Evolutionary conservation across 2,113 vertebrate genomes (phyloP).

Genomic region (Panthera uncia): DNA sequence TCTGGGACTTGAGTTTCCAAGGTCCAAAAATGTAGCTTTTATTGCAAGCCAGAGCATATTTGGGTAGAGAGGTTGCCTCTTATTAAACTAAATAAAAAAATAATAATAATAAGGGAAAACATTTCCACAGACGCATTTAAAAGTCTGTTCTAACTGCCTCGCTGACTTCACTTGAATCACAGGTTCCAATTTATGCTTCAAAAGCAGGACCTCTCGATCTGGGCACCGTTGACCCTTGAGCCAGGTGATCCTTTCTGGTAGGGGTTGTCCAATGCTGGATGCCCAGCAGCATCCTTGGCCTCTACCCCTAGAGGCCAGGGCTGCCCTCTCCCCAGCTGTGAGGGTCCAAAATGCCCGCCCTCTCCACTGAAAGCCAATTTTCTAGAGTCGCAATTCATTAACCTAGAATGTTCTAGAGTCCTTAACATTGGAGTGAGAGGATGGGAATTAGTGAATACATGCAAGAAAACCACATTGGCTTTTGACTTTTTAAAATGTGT

Average conservation of each 20-base stretch:
- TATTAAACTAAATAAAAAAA: background rate
- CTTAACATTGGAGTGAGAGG: rapidly evolving
- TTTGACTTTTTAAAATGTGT: too few relatives aligned
- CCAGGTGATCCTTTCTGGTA: background rate
- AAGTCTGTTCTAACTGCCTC: background rate
- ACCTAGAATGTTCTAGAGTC: background rate
- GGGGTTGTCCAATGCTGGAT: rapidly evolving
- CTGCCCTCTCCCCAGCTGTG: background rate
- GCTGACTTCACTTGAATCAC: too few relatives aligned
- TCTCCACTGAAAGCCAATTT: background rate
- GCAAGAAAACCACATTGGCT: background rate
- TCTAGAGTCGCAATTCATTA: background rate
- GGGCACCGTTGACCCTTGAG: rapidly evolving
- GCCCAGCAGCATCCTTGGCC: rapidly evolving
- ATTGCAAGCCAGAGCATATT: background rate
- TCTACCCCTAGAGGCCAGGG: rapidly evolving
- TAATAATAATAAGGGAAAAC: background rate
- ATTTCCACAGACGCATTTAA: background rate
- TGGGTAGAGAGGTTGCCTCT: background rate
- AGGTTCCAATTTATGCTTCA: background rate
- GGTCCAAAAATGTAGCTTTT: background rate
- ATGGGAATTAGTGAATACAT: background rate
- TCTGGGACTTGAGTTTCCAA: background rate
- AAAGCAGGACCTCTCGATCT: rapidly evolving
- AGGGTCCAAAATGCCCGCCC: background rate